phyloP scores from a whole-genome alignment of 2,888 invertebrate genomes.

The Andrena haemorrhoa region DNA sequence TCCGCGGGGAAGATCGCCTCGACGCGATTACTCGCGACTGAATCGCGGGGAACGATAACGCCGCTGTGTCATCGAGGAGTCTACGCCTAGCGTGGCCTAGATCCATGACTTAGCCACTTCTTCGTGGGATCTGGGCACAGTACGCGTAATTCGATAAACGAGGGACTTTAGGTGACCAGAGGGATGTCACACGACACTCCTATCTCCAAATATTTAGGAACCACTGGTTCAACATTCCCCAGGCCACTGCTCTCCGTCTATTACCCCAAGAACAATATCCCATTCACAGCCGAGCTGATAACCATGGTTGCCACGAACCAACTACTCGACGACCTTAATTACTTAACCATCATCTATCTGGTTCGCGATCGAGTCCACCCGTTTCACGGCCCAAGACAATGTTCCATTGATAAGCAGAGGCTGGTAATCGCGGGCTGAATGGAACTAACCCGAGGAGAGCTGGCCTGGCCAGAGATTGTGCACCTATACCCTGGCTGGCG shows the following conservation, averaged over 20 bases:
- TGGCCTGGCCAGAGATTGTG: neutral
- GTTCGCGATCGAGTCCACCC: neutral
- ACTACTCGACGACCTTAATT: conserved; percentile 2
- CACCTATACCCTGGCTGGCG: neutral
- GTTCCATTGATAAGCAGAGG: conserved; percentile 1
- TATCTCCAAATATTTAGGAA: neutral
- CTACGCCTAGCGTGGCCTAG: conserved; percentile 8
- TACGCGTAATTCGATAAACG: too few species aligned
- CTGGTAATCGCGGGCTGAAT: neutral
- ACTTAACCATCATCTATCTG: neutral
- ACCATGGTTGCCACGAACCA: neutral
- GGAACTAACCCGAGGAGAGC: neutral
- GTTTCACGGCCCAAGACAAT: neutral
- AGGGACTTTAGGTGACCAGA: too few species aligned
- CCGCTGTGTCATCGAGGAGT: conserved; percentile 1
- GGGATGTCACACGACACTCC: too few species aligned
- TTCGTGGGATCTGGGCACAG: neutral
- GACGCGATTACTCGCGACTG: conserved; percentile 6
- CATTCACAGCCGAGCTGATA: conserved; percentile 1
- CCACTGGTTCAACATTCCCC: neutral
- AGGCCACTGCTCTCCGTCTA: neutral
- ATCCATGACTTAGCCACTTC: conserved; percentile 14
- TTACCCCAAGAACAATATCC: neutral
- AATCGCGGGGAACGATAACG: conserved; percentile 16
- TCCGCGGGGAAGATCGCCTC: conserved; percentile 12